phyloP scores from a whole-genome alignment of 2,888 invertebrate genomes.

The Tenthredo scrophulariae region DNA sequence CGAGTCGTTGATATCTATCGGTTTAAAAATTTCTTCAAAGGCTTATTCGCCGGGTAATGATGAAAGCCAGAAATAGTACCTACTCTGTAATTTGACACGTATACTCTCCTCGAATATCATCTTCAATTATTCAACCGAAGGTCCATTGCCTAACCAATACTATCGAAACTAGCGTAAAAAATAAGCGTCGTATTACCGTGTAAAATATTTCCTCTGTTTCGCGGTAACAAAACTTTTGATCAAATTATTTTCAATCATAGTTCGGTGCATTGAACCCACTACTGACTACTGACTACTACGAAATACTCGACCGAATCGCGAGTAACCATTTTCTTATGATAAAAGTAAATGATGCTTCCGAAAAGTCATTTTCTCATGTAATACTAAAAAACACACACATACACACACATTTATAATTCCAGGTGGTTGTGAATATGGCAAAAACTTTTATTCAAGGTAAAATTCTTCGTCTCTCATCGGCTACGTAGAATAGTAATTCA shows the following conservation, averaged over 20 bases:
- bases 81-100: conserved; percentile 27
- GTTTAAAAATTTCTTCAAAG: neutral
- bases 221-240: neutral
- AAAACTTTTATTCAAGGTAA: neutral
- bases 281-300: neutral
- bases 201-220: conserved; percentile 1
- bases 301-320: neutral
- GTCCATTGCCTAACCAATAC: conserved; percentile 18
- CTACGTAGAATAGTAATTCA: neutral
- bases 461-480: neutral
- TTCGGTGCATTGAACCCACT: conserved; percentile 3
- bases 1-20: neutral
- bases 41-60: neutral
- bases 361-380: neutral
- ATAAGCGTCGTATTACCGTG: neutral
- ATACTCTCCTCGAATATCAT: neutral
- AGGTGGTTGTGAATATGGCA: neutral
- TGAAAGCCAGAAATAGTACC: neutral
- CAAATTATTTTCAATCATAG: neutral
- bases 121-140: neutral
- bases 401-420: neutral
- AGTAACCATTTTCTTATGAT: neutral
- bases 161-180: conserved; percentile 13
- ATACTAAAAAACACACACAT: too few species aligned
- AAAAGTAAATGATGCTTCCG: neutral